A percentile compares a stretch with the other conserved stretches of the same genome.
Evolutionary conservation across 1,140 invertebrate genomes (phyloP).

Genomic region (Neomicropteryx cornuta): DNA sequence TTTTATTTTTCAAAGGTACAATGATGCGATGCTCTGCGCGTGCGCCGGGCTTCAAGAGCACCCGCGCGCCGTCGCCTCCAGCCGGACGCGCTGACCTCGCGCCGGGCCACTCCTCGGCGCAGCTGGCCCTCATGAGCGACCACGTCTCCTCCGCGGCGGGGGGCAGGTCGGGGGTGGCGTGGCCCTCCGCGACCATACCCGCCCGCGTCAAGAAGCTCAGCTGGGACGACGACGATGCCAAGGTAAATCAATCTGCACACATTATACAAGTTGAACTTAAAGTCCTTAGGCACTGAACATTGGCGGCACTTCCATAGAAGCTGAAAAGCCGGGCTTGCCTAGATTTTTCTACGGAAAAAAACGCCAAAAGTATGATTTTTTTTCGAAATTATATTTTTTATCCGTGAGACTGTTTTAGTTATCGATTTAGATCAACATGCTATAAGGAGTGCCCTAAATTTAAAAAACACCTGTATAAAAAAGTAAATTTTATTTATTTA

Average conservation of each 20-base stretch:
- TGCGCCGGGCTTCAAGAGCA: constrained; percentile 13
- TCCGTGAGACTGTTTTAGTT: no score
- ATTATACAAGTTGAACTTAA: no score
- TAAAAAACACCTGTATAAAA: no score
- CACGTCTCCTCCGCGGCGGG: constrained; percentile 21
- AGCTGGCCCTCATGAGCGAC: constrained; percentile 24
- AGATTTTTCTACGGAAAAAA: no score
- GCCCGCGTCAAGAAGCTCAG: constrained; percentile 54
- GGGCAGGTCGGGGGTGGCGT: constrained; percentile 34
- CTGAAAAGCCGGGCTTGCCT: no score
- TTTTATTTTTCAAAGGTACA: neutral
- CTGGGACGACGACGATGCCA: constrained; percentile 51
- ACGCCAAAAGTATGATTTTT: no score
- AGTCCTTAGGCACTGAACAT: no score
- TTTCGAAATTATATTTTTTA: no score
- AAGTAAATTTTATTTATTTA: no score
- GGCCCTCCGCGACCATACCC: constrained; percentile 49
- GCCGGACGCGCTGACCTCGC: constrained; percentile 2
- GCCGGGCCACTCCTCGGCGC: neutral
- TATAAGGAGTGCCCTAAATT: no score
- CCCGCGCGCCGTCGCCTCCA: constrained; percentile 16
- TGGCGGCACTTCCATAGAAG: no score
- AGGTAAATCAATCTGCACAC: constrained; percentile 34
- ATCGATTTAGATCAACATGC: no score
- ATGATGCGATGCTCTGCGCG: constrained; percentile 15